Base-by-base conservation (phyloP, 2,888 invertebrate species). In the Morpho helenor region DNA sequence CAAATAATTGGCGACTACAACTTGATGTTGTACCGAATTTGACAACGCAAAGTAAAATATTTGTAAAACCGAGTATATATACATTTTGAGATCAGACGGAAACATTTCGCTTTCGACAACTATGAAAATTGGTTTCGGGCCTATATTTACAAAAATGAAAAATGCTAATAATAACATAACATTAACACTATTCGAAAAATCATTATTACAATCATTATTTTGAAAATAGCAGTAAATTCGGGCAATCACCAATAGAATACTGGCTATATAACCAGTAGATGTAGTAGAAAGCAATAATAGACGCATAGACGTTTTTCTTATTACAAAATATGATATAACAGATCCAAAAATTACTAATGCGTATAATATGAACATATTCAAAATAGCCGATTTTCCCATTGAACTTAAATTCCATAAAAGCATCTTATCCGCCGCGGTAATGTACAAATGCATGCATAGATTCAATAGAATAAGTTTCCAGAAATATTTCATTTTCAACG, bases 371-470 rank as follows among this genome's bases (percentile, higher is more conserved):
- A 52, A 48, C 9, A 51, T 57, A 10, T 52, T 52, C 1, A 48
- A 16, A 8, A 52, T 39, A 6, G 47, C 47, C 1, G 52, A 5
- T 2, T 48, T 31, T 9, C 43, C 52, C 23, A 57, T 31, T 23
- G 8, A 31, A 41, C 47, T 47, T 44, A 57, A 31, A 1, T 46
- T n/a, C 10, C 23, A 52, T 16, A 57, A 57, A 8, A 40, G 46
- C 3, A 3, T n/a, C n/a, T 62, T 64, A 0, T 66, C 66, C 22
- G 61, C 62, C 0, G 67, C 67, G 7, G 61, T 57, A 8, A 65
- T 44, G 8, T 66, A 66, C 0, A 59, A 42, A 41, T 49, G 46
- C 6, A 65, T 62, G 7, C 62, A 52, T 3, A 49, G 42, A 45
- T 60, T 56, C 9, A 65, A 16, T 3, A 60, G 2, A 0, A 65